A percentile compares a stretch with the other conserved stretches of the same genome.
These are phyloP conservation scores for Diceros bicornis DNA, from an alignment of 2,797 vertebrate genomes.

Conservation along the genomic window DNA sequence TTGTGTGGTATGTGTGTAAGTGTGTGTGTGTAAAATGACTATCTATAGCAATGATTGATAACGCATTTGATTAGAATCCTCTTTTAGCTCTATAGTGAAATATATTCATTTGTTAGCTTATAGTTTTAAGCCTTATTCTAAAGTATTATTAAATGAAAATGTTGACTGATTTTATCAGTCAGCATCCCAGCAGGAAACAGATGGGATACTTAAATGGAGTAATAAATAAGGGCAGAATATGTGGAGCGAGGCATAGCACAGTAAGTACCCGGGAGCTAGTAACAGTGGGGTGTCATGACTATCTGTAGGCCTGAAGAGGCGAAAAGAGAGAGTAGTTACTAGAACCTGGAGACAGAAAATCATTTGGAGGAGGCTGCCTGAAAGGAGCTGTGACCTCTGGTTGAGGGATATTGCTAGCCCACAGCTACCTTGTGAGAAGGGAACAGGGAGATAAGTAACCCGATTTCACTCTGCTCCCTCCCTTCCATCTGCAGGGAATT, in stretches of 20 bases:
- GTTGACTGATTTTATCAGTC: not conserved
- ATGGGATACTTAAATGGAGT: not conserved
- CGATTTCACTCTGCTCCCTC: not conserved
- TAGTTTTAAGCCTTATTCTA: constrained; percentile 53
- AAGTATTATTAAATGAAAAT: constrained; percentile 59
- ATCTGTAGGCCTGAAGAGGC: not conserved
- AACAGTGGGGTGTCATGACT: not conserved
- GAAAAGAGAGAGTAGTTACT: not conserved
- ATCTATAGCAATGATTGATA: not conserved
- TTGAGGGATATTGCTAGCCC: not conserved
- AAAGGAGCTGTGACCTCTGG: not conserved
- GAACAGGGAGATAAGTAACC: not conserved
- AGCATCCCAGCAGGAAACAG: not conserved
- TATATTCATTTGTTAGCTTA: constrained; percentile 28
- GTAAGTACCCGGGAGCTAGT: not conserved
- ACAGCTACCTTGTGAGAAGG: not conserved
- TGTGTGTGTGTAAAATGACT: not conserved
- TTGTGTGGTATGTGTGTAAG: not conserved
- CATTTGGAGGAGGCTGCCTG: not conserved
- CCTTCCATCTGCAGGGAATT: not conserved
- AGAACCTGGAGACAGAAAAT: not conserved
- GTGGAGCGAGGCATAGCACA: not conserved
- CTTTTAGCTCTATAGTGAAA: not conserved
- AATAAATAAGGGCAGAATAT: not conserved
- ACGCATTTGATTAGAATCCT: not conserved